Evolutionary conservation across 2,113 vertebrate genomes (phyloP).

Genomic region (Rhinolophus sinicus): DNA sequence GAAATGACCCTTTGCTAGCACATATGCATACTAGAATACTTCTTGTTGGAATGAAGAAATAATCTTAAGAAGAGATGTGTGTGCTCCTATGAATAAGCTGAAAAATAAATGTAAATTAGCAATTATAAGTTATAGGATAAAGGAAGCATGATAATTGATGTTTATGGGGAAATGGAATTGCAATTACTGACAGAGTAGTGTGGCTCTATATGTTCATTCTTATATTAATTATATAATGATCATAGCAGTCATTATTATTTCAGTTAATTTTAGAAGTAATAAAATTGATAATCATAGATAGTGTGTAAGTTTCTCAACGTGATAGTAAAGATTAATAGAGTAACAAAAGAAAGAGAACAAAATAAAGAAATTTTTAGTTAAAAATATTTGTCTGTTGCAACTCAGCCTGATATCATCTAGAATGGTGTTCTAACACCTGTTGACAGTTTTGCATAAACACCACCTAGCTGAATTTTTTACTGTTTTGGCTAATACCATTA

Average conservation of each 20-base stretch:
- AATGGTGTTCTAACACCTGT: not conserved
- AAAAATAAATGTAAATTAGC: not conserved
- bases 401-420: not conserved
- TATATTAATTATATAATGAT: not conserved
- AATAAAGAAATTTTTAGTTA: not conserved
- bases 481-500: not conserved
- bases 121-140: not conserved
- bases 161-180: not conserved
- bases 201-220: not conserved
- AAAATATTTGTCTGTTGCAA: not conserved
- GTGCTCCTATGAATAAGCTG: not conserved
- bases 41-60: not conserved
- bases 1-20: not conserved
- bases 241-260: not conserved
- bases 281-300: not conserved
- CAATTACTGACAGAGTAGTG: not conserved
- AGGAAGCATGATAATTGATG: not conserved
- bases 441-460: not conserved
- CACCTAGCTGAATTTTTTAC: fast-evolving
- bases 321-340: not conserved
- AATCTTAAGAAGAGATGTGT: not conserved
- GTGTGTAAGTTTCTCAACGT: not conserved
- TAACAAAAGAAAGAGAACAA: not conserved
- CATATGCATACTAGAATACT: not conserved
- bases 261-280: not conserved